Evolutionary conservation across 2,113 vertebrate species (phyloP).

Genomic region (Platichthys stellatus): DNA sequence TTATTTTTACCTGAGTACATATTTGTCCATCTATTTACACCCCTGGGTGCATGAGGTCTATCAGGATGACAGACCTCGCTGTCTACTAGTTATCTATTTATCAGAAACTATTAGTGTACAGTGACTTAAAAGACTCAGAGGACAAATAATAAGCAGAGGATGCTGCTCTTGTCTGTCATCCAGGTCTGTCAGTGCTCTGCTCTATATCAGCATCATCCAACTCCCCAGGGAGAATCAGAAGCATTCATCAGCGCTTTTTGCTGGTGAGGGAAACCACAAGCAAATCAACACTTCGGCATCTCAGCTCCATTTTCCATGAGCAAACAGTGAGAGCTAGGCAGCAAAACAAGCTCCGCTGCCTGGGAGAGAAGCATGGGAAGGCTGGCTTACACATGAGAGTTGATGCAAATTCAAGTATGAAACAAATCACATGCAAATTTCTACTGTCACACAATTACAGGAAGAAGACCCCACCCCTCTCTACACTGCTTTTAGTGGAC

Average conservation of each 20-base stretch:
- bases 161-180: conserved; percentile 3
- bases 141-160: background rate
- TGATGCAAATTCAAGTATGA: conserved; percentile 37
- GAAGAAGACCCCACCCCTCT: conserved; percentile 26
- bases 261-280: conserved; percentile 28
- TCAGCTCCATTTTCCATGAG: background rate
- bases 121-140: background rate
- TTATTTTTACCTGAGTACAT: no score
- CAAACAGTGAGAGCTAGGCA: background rate
- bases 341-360: background rate
- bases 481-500: background rate
- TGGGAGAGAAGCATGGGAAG: background rate
- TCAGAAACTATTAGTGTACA: background rate
- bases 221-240: background rate
- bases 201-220: conserved; percentile 9
- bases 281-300: conserved; percentile 42
- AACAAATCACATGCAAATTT: conserved; percentile 59
- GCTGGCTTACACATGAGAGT: background rate
- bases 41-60: no score
- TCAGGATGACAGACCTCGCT: no score
- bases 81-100: background rate
- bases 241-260: conserved; percentile 19
- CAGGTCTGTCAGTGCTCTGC: background rate
- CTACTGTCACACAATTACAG: conserved; percentile 32
- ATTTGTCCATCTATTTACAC: no score